Percentiles rank a stretch among this genome's conserved stretches.
Conservation (phyloP, 2,888 invertebrate genomes). For the Hermodice carunculata region DNA sequence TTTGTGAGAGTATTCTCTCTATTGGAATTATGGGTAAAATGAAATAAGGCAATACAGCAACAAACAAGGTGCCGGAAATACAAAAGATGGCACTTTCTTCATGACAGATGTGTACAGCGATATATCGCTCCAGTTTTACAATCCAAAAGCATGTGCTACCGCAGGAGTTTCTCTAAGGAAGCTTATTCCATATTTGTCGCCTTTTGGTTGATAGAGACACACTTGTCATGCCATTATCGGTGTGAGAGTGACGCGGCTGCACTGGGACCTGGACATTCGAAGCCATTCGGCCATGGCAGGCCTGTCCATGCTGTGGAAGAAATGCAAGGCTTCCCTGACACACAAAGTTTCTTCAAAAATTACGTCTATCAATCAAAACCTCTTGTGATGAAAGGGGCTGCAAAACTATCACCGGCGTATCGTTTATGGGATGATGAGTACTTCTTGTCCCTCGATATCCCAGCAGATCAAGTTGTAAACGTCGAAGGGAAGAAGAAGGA, state of each 20-base stretch:
- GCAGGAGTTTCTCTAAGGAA: no score
- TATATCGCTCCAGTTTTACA: no score
- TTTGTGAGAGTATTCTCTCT: no score
- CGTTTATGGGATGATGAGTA: slow-evolving; percentile 63
- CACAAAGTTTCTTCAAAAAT: slow-evolving; percentile 52
- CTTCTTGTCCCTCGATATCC: slow-evolving; percentile 49
- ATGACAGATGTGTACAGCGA: no score
- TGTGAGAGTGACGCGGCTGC: background rate
- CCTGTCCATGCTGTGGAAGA: slow-evolving; percentile 46
- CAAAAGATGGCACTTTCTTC: no score
- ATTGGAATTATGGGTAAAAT: no score
- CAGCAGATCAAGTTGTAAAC: slow-evolving; percentile 45
- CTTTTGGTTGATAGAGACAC: no score
- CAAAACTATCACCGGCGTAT: slow-evolving; percentile 53
- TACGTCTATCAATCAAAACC: slow-evolving; percentile 54
- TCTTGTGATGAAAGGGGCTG: slow-evolving; percentile 58
- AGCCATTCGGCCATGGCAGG: slow-evolving; percentile 59
- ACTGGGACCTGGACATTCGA: slow-evolving; percentile 47
- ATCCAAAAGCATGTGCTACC: no score
- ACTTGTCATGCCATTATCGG: no score
- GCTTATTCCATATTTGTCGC: no score
- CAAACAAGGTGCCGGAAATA: no score
- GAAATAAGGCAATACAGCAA: no score
- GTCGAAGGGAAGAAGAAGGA: slow-evolving; percentile 67
- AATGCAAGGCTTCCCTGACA: slow-evolving; percentile 54